Conservation (phyloP, 1,140 invertebrate genomes). For the Drosophila nigromelanica region DNA sequence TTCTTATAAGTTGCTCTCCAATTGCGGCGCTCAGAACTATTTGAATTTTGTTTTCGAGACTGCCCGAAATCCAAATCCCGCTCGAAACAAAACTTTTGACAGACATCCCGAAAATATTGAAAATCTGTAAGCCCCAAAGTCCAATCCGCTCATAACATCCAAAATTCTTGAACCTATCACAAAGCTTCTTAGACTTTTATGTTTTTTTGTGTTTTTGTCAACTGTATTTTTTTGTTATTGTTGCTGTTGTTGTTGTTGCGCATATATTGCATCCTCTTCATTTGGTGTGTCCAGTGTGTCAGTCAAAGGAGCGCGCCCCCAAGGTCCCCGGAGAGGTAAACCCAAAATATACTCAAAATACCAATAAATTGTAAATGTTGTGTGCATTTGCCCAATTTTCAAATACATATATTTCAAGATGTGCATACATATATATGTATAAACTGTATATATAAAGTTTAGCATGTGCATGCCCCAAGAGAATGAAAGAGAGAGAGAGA, state of each 20-base stretch:
- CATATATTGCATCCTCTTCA: constrained; percentile 66
- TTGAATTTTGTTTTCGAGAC: constrained; percentile 53
- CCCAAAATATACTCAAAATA: constrained; percentile 63
- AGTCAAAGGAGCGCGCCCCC: constrained; percentile 68
- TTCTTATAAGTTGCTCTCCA: constrained; percentile 61
- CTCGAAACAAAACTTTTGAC: constrained; percentile 23
- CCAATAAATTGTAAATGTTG: constrained; percentile 80
- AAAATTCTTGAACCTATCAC: constrained; percentile 35
- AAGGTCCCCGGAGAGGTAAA: constrained; percentile 72
- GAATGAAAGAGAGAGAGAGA: constrained; percentile 10
- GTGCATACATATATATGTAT: constrained; percentile 19
- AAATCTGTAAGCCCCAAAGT: constrained; percentile 3
- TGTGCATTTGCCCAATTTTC: constrained; percentile 54
- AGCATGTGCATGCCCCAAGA: constrained; percentile 71
- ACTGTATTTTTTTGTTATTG: constrained; percentile 56
- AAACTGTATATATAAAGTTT: constrained; percentile 50
- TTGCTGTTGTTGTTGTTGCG: constrained; percentile 61
- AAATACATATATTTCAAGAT: constrained; percentile 19
- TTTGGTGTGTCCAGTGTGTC: constrained; percentile 71
- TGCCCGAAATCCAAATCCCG: constrained; percentile 34
- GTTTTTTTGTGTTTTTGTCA: constrained; percentile 56
- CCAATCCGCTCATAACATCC: constrained; percentile 31
- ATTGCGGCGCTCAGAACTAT: constrained; percentile 32
- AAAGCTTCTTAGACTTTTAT: constrained; percentile 58
- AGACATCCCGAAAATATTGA: constrained; percentile 31